These are phyloP conservation scores for Cremastinae sp. DNA, from an alignment of 2,888 invertebrate genomes.

Conservation along the genomic window DNA sequence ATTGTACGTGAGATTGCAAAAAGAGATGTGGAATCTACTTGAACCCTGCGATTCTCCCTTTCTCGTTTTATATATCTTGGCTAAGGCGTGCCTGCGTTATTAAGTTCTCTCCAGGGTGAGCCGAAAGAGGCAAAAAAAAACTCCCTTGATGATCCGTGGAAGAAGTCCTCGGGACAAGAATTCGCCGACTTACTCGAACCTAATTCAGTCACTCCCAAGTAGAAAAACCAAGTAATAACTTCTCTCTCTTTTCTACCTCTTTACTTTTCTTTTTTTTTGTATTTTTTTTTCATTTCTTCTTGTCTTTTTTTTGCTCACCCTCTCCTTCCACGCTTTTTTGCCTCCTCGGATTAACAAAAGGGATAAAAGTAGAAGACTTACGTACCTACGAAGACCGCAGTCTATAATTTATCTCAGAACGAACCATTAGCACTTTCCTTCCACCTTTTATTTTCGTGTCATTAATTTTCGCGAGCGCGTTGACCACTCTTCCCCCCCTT, in stretches of 20 bases:
- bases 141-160: conserved; percentile 45
- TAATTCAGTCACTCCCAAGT: conserved; percentile 28
- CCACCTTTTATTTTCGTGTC: not conserved
- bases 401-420: too few relatives aligned
- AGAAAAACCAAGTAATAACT: conserved; percentile 26
- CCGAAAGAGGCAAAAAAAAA: conserved; percentile 33
- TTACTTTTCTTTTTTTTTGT: not conserved
- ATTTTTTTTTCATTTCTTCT: conserved; percentile 10
- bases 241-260: conserved; percentile 11
- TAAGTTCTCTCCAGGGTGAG: conserved; percentile 43
- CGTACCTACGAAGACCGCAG: too few relatives aligned
- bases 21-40: conserved; percentile 18
- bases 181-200: conserved; percentile 38
- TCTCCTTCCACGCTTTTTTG: too few relatives aligned
- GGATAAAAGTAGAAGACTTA: not conserved
- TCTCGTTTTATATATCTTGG: conserved; percentile 26
- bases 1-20: conserved; percentile 25
- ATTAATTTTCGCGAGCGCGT: conserved; percentile 10
- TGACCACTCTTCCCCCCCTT: not conserved
- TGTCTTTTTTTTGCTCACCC: not conserved
- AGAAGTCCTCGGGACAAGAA: conserved; percentile 24
- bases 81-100: conserved; percentile 50
- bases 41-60: conserved; percentile 10
- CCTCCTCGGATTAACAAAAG: conserved; percentile 7
- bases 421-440: too few relatives aligned